phyloP scores from a whole-genome alignment of 2,888 invertebrate species.

The Strigamia crassipes region DNA sequence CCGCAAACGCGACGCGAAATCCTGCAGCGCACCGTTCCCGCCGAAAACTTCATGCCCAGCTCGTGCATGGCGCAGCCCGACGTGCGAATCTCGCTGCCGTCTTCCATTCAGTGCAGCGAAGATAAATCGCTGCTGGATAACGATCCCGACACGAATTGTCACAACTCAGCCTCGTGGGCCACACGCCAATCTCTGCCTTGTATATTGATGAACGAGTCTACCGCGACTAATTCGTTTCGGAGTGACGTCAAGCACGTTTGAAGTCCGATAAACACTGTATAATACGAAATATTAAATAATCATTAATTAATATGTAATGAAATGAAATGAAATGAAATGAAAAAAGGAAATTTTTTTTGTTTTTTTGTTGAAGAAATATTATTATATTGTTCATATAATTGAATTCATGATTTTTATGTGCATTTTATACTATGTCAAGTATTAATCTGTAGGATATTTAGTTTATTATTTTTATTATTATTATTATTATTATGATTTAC shows the following conservation, averaged over 20 bases:
- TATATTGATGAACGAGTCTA: slow-evolving; percentile 36
- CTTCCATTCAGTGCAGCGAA: not conserved
- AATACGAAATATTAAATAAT: no score
- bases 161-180: slow-evolving; percentile 41
- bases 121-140: not conserved
- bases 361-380: not conserved
- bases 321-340: not conserved
- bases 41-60: not conserved
- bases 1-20: not conserved
- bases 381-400: slow-evolving; percentile 14
- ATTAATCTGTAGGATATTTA: not conserved
- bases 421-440: not conserved
- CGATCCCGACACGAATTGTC: slow-evolving; percentile 11
- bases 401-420: not conserved
- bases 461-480: not conserved
- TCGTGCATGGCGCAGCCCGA: not conserved
- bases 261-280: not conserved
- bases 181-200: slow-evolving; percentile 47
- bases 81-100: not conserved
- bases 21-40: not conserved
- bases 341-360: not conserved
- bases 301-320: not conserved
- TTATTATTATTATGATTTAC: not conserved
- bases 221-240: not conserved
- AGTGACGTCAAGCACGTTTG: slow-evolving; percentile 3